Percentiles rank a stretch among this genome's conserved stretches.
Evolutionary conservation across 2,888 invertebrate species (phyloP).

Genomic region (Carabus problematicus): DNA sequence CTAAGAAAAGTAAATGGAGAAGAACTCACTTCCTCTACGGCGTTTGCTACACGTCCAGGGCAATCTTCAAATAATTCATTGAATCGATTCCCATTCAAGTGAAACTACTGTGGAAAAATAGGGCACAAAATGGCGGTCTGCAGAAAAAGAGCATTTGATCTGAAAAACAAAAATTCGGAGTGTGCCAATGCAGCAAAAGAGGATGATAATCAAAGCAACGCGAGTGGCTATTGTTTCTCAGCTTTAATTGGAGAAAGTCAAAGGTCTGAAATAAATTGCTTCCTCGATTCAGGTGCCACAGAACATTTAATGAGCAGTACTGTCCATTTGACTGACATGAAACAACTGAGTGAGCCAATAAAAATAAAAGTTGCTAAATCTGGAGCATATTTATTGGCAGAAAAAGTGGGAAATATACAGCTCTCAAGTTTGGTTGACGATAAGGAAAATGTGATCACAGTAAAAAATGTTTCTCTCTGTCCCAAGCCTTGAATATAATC

Average conservation of each 20-base stretch:
- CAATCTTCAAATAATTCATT: too few species aligned
- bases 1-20: too few species aligned
- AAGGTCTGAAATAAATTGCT: slow-evolving; percentile 40
- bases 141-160: not conserved
- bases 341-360: slow-evolving; percentile 46
- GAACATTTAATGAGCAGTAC: slow-evolving; percentile 45
- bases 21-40: too few species aligned
- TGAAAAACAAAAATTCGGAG: not conserved
- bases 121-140: not conserved
- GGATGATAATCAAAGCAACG: too few species aligned
- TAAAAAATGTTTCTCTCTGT: slow-evolving; percentile 13
- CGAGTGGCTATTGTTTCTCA: not conserved
- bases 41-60: too few species aligned
- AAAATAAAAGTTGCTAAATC: slow-evolving; percentile 51
- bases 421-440: not conserved
- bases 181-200: not conserved
- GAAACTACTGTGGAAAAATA: not conserved
- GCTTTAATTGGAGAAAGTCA: not conserved
- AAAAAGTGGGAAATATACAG: not conserved
- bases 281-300: slow-evolving; percentile 48
- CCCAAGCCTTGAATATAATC: slow-evolving; percentile 13
- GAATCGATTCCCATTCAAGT: slow-evolving; percentile 27
- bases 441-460: not conserved
- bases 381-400: not conserved
- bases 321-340: slow-evolving; percentile 37